Base-by-base conservation (phyloP, 2,888 invertebrate genomes). In the Tachina grossa region DNA sequence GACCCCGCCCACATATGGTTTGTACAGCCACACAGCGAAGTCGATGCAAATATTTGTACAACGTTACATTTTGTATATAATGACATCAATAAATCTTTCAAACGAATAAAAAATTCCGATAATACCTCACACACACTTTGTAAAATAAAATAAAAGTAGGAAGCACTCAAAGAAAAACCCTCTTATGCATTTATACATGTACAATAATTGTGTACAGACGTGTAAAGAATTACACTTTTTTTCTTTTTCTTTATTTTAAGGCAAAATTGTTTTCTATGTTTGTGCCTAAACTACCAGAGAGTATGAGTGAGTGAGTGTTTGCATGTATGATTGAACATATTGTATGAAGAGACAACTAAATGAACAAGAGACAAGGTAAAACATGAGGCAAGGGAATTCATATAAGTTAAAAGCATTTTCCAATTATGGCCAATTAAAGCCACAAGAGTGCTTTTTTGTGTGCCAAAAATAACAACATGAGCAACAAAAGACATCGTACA, bases 391-490 rank as follows among this genome's bases (percentile, higher is more conserved):
- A 57, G 16, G 59, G 72, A 83, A 85, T 82, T 78, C 75, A 85
- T 79, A 85, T 76, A 85, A 83, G 85, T 83, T 85, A 80, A 83
- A 85, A 85, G 85, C 85, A 83, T 83, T 85, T 83, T 85, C 83
- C 85, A 85, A 83, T 85, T 85, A 85, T 80, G 83, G 79, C 85
- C 85, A 85, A 85, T 85, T 85, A 85, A 85, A 85, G 83, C 85
- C 85, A 85, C 85, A 85, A 85, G 71, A 85, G 82, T 79, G 65
- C 68, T 85, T 31, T 31, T 31, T 65, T 85, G 75, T 79, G 53
- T 78, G 78, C 53, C 71, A 85, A 82, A 80, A 82, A 74, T 59
- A 81, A 43, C 55, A 79, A 65, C 65, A 71, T 43, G 22, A 76
- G 71, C 16, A 19, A 45, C 51, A 78, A 65, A 8, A 19, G 31